Evolutionary conservation across 1,140 invertebrate genomes (phyloP), one percentile per base, ranked within the genome.

Genomic region (Pygmarrhopalites habei): DNA sequence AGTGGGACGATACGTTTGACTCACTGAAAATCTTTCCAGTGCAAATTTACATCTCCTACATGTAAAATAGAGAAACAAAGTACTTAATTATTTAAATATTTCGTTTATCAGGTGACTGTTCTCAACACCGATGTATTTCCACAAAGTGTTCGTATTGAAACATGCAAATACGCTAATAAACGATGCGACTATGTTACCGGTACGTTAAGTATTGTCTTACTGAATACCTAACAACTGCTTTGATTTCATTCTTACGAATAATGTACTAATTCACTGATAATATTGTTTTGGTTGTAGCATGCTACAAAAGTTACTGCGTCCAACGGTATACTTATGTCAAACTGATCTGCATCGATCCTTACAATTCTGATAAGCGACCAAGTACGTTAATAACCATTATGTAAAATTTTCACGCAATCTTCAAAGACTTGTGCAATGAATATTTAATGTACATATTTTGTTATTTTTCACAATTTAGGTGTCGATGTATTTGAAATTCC

Each of bases 401-500:
- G n/a, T n/a, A n/a, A n/a, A n/a, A n/a, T n/a, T n/a, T n/a, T n/a
- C n/a, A n/a, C n/a, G n/a, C n/a, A n/a, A n/a, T n/a, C n/a, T n/a
- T n/a, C n/a, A n/a, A n/a, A n/a, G n/a, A n/a, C n/a, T n/a, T n/a
- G n/a, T n/a, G n/a, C n/a, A n/a, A n/a, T n/a, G n/a, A n/a, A n/a
- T n/a, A n/a, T n/a, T n/a, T n/a, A n/a, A n/a, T n/a, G n/a, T n/a
- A n/a, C n/a, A n/a, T n/a, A n/a, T n/a, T n/a, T n/a, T n/a, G n/a
- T n/a, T n/a, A n/a, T n/a, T n/a, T n/a, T n/a, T n/a, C n/a, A n/a
- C n/a, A n/a, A n/a, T n/a, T n/a, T n/a, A n/a, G n/a, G n/a, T 17
- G 71, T 79, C 5, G 75, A 76, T 29, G 71, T 77, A 1, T 77
- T 79, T 65, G 74, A 76, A 60, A 74, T 79, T 32, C 77, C 77